Evolutionary conservation across 1,140 invertebrate species (phyloP).

Genomic region (Uloborus diversus): DNA sequence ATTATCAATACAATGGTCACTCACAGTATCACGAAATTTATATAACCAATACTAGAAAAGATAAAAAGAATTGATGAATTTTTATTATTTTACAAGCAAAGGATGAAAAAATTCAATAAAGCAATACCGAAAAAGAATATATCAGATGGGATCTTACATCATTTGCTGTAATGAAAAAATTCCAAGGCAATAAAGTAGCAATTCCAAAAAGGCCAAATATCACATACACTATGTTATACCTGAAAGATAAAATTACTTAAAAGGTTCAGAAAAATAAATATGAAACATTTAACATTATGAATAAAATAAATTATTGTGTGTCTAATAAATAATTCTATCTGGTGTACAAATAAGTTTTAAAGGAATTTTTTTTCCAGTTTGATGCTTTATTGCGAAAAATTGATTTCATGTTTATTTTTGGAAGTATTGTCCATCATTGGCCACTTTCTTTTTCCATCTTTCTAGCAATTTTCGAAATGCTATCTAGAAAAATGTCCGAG

Average conservation of each 20-base stretch:
- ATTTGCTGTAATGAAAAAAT: conserved; percentile 94
- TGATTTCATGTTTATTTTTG: too few relatives aligned
- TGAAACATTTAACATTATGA: neutral
- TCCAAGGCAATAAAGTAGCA: conserved; percentile 91
- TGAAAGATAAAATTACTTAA: conserved; percentile 65
- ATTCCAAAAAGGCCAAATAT: conserved; percentile 91
- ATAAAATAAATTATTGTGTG: neutral
- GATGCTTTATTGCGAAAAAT: too few relatives aligned
- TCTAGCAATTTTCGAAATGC: too few relatives aligned
- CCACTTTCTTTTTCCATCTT: too few relatives aligned
- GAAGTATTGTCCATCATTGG: too few relatives aligned
- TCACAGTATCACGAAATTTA: conserved; percentile 83
- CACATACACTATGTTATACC: conserved; percentile 77
- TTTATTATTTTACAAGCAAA: neutral
- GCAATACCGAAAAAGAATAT: conserved; percentile 4
- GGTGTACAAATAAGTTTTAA: too few relatives aligned
- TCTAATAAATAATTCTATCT: neutral
- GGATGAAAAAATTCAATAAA: conserved; percentile 22
- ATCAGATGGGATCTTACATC: conserved; percentile 75
- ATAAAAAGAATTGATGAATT: conserved; percentile 62
- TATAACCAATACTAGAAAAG: conserved; percentile 94
- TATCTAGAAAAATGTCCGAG: too few relatives aligned
- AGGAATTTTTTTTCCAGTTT: too few relatives aligned
- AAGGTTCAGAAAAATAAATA: neutral
- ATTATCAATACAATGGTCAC: conserved; percentile 70